Conservation (phyloP, 2,888 invertebrate species). For the Tenodera sinensis region DNA sequence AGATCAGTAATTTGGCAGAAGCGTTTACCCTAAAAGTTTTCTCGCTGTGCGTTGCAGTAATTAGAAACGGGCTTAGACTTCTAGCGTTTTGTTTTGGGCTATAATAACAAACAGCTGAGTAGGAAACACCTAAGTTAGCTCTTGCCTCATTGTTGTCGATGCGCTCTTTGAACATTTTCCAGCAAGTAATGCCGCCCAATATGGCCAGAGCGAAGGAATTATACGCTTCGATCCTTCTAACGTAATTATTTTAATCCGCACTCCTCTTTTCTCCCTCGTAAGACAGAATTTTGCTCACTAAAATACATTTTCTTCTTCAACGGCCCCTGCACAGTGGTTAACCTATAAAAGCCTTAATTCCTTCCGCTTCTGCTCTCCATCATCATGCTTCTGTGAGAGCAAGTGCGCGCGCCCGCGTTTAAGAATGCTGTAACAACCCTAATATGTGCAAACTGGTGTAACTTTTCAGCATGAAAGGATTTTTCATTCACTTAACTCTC, state of each 20-base stretch:
- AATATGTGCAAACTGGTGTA: no score
- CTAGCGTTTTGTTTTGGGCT: no score
- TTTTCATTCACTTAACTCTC: no score
- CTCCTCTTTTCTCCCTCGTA: neutral
- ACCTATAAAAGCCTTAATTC: neutral
- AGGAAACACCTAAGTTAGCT: neutral
- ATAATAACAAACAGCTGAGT: neutral
- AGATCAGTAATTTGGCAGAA: no score
- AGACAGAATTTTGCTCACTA: neutral
- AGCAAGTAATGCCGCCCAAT: neutral
- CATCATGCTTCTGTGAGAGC: neutral
- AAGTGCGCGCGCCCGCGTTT: neutral
- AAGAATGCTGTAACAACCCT: neutral
- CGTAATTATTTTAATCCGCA: neutral
- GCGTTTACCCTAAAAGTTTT: no score
- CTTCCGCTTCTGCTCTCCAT: neutral
- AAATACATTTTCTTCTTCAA: neutral
- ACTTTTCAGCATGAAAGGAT: no score
- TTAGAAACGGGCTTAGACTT: no score
- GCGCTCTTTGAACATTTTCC: neutral
- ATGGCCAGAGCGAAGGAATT: neutral
- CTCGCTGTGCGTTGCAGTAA: no score
- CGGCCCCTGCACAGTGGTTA: neutral
- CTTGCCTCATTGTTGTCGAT: neutral
- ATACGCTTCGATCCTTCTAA: neutral